Evolutionary conservation across 2,888 invertebrate genomes (phyloP).

Genomic region (Acleris emargana): DNA sequence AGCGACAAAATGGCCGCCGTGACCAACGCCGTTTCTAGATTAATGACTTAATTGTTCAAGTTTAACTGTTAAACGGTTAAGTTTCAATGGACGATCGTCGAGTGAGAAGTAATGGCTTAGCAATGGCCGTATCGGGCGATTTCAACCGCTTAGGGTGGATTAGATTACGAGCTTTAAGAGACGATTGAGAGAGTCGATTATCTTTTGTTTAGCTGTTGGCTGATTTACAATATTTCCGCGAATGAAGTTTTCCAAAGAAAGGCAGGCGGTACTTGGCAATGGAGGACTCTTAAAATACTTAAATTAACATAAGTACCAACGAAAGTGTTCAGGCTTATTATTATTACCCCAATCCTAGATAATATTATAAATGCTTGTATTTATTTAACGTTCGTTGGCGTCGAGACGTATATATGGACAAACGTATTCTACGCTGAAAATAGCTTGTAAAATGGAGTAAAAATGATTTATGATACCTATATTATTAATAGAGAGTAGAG

Average conservation of each 20-base stretch:
- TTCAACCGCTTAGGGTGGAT: slow-evolving; percentile 47
- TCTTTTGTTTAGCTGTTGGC: slow-evolving; percentile 33
- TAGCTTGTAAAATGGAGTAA: too few relatives aligned
- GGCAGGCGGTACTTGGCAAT: not conserved
- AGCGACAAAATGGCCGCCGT: slow-evolving; percentile 56
- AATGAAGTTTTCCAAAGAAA: not conserved
- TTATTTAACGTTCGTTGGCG: too few relatives aligned
- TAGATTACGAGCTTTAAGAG: slow-evolving; percentile 29
- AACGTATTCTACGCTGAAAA: too few relatives aligned
- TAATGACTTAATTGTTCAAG: slow-evolving; percentile 75
- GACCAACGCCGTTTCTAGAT: slow-evolving; percentile 60
- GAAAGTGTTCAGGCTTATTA: too few relatives aligned
- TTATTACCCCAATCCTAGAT: too few relatives aligned
- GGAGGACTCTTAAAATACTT: not conserved
- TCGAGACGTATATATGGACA: too few relatives aligned
- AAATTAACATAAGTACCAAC: not conserved
- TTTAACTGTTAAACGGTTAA: slow-evolving; percentile 66
- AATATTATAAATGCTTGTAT: too few relatives aligned
- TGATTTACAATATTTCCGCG: slow-evolving; percentile 5
- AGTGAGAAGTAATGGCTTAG: slow-evolving; percentile 66
- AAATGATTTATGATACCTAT: too few relatives aligned
- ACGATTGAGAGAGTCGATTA: slow-evolving; percentile 36
- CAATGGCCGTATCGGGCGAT: slow-evolving; percentile 59
- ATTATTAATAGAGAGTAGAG: too few relatives aligned
- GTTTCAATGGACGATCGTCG: slow-evolving; percentile 56